A percentile compares a stretch with the other conserved stretches of the same genome.
Conservation (phyloP, 2,888 invertebrate species). For the Chrysomela aeneicollis region DNA sequence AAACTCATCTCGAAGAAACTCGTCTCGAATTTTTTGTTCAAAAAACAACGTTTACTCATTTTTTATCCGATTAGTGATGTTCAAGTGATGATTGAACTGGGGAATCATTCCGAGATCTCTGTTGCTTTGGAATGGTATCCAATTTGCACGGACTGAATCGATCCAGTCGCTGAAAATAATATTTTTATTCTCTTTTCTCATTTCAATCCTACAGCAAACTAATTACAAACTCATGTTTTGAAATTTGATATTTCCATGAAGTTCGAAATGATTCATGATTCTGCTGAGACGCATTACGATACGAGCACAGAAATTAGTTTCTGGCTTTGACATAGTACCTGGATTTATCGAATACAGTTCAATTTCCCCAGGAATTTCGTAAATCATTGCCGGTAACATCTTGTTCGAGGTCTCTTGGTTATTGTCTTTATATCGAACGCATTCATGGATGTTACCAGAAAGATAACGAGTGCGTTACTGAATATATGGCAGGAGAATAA, state of each 20-base stretch:
- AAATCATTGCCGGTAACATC: not conserved
- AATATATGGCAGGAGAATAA: too few species aligned
- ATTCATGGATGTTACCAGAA: not conserved
- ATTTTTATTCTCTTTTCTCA: not conserved
- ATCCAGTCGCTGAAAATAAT: not conserved
- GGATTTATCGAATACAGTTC: constrained; percentile 34
- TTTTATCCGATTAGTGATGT: too few species aligned
- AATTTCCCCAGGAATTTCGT: not conserved
- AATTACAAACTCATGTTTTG: constrained; percentile 6
- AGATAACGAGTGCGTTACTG: too few species aligned
- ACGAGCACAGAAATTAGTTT: constrained; percentile 33
- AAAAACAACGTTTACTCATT: too few species aligned
- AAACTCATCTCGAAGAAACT: too few species aligned
- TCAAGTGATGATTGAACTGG: too few species aligned
- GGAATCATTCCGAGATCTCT: not conserved
- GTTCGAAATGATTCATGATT: not conserved
- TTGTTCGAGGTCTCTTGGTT: not conserved
- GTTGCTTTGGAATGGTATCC: not conserved
- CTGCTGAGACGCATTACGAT: constrained; percentile 13
- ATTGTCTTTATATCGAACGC: not conserved
- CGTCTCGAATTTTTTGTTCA: too few species aligned
- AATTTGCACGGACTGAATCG: not conserved
- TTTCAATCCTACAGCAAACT: not conserved
- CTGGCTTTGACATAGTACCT: constrained; percentile 35
- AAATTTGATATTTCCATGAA: not conserved